Evolutionary conservation across 1,140 invertebrate genomes (phyloP).

Genomic region (Scaptomyza montana): DNA sequence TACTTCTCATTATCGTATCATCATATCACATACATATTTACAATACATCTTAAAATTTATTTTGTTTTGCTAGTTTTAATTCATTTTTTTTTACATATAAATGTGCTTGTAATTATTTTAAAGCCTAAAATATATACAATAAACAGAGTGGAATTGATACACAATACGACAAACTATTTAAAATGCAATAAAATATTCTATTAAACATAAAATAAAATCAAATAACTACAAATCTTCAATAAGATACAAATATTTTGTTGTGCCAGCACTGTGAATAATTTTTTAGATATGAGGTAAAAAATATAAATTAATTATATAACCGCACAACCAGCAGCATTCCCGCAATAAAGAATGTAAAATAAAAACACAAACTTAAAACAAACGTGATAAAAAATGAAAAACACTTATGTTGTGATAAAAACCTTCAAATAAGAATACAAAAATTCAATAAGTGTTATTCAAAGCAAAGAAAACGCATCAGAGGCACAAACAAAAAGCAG

Average conservation of each 20-base stretch:
- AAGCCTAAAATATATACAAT: slow-evolving; percentile 2
- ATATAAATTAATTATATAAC: slow-evolving; percentile 28
- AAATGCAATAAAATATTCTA: slow-evolving; percentile 20
- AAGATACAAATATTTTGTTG: slow-evolving; percentile 36
- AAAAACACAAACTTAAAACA: slow-evolving; percentile 28
- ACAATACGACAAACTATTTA: slow-evolving; percentile 22
- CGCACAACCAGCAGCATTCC: slow-evolving; percentile 55
- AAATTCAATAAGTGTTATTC: slow-evolving; percentile 6
- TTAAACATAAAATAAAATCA: slow-evolving; percentile 17
- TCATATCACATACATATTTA: slow-evolving; percentile 23
- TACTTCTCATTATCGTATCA: slow-evolving; percentile 23
- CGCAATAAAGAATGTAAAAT: slow-evolving; percentile 43
- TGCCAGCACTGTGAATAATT: slow-evolving; percentile 54
- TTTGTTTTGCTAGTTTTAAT: slow-evolving; percentile 36
- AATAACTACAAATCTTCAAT: slow-evolving; percentile 33
- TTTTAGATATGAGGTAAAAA: slow-evolving; percentile 11
- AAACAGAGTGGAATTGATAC: slow-evolving; percentile 45
- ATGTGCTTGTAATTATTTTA: slow-evolving; percentile 68
- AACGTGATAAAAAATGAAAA: slow-evolving; percentile 55
- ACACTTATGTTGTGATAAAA: slow-evolving; percentile 40
- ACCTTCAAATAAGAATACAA: slow-evolving; percentile 22
- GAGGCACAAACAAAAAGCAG: background rate
- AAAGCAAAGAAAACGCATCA: background rate
- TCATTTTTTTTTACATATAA: slow-evolving; percentile 57
- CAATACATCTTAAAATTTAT: slow-evolving; percentile 22